phyloP scores from a whole-genome alignment of 1,140 invertebrate species.

The Anthonomus grandis region DNA sequence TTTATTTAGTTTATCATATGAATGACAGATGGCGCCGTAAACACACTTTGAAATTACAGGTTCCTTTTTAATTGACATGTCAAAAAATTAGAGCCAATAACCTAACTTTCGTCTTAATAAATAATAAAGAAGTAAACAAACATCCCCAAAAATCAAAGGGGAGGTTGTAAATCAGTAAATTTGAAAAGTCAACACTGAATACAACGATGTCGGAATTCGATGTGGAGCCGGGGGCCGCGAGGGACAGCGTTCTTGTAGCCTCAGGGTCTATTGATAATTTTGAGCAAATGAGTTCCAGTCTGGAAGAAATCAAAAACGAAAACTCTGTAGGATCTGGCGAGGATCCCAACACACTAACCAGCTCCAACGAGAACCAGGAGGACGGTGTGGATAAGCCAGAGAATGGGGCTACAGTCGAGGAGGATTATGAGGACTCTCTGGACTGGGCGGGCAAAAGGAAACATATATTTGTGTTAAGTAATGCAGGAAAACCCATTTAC shows the following conservation, averaged over 20 bases:
- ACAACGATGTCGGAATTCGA: constrained; percentile 32
- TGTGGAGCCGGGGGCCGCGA: constrained; percentile 52
- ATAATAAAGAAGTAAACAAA: too few species aligned
- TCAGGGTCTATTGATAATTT: constrained; percentile 69
- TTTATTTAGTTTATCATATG: too few species aligned
- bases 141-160: too few species aligned
- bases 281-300: constrained; percentile 61
- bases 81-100: too few species aligned
- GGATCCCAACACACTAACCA: constrained; percentile 39
- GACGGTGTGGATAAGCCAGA: constrained; percentile 25
- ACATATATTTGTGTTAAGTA: constrained; percentile 92
- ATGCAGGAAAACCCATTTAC: constrained; percentile 95
- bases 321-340: constrained; percentile 41
- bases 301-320: constrained; percentile 53
- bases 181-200: too few species aligned
- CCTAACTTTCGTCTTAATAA: too few species aligned
- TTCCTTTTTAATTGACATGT: too few species aligned
- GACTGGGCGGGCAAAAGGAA: constrained; percentile 80
- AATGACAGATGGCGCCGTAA: too few species aligned
- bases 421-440: constrained; percentile 58
- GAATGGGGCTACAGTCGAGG: constrained; percentile 34
- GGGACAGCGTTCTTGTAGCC: constrained; percentile 65
- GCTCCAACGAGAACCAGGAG: constrained; percentile 45
- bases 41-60: too few species aligned
- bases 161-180: too few species aligned